These are phyloP conservation scores for Lampropteryx suffumata DNA, from an alignment of 2,888 invertebrate species.

Conservation along the genomic window DNA sequence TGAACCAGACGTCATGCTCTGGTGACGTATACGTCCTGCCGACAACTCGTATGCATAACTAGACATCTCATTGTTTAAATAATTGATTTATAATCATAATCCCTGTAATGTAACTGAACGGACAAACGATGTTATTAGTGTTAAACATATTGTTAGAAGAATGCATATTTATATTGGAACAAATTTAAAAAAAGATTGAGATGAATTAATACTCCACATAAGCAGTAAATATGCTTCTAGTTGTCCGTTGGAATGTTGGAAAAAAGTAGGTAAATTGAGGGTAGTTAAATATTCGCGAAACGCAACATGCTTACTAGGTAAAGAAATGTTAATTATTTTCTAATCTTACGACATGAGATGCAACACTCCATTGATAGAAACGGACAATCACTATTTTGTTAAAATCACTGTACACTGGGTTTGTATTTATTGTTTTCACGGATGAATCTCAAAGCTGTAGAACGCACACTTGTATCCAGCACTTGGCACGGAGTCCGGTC, in stretches of 20 bases:
- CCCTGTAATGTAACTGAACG: no score
- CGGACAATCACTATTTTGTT: slow-evolving; percentile 63
- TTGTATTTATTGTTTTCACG: slow-evolving; percentile 75
- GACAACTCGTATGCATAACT: slow-evolving; percentile 48
- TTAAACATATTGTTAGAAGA: no score
- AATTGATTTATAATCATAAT: no score
- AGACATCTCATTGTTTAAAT: slow-evolving; percentile 48
- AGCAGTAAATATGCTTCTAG: no score
- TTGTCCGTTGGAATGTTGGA: no score
- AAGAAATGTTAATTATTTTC: slow-evolving; percentile 50
- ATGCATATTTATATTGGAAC: no score
- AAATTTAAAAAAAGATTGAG: no score
- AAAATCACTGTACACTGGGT: slow-evolving; percentile 70
- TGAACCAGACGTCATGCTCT: slow-evolving; percentile 64
- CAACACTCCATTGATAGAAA: slow-evolving; percentile 66
- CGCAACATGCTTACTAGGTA: background rate
- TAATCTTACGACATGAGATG: slow-evolving; percentile 72
- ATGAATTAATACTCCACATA: no score
- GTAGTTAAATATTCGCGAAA: slow-evolving; percentile 14
- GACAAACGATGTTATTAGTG: no score
- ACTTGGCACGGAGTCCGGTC: slow-evolving; percentile 72
- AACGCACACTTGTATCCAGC: slow-evolving; percentile 73
- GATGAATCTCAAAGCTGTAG: slow-evolving; percentile 52
- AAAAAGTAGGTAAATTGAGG: slow-evolving; percentile 3
- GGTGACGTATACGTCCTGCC: slow-evolving; percentile 66